These are phyloP conservation scores for Eupristina koningsbergeri DNA, from an alignment of 1,140 invertebrate species.

Conservation along the genomic window DNA sequence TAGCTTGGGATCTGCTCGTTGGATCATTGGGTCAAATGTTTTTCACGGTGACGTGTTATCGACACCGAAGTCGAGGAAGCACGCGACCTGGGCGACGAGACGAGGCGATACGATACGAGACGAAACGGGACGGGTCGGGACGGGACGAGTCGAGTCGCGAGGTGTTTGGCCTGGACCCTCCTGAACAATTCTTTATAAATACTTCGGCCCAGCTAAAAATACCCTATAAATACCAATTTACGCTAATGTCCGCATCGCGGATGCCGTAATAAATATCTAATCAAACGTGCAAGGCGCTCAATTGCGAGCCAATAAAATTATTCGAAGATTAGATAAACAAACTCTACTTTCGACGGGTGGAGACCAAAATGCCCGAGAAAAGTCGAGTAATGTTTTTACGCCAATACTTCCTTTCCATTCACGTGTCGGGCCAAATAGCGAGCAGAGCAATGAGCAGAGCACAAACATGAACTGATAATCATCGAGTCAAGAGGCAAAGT, in stretches of 20 bases:
- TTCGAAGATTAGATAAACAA: neutral
- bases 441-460: neutral
- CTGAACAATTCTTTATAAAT: neutral
- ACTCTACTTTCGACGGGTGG: neutral
- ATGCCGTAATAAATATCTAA: neutral
- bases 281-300: neutral
- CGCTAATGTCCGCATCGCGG: neutral
- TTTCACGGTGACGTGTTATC: too few species aligned
- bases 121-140: too few species aligned
- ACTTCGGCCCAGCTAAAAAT: neutral
- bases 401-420: neutral
- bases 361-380: neutral
- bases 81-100: too few species aligned
- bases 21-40: too few species aligned
- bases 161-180: neutral
- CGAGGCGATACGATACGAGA: too few species aligned
- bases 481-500: neutral
- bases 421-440: too few species aligned
- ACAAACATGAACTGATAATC: neutral
- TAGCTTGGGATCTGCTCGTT: too few species aligned
- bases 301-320: neutral
- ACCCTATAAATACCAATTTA: neutral
- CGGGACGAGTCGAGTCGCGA: too few species aligned
- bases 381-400: too few species aligned
- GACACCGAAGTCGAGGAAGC: too few species aligned